phyloP scores from a whole-genome alignment of 92 coral and sea anemone genomes.

The Zoanthus sociatus region DNA sequence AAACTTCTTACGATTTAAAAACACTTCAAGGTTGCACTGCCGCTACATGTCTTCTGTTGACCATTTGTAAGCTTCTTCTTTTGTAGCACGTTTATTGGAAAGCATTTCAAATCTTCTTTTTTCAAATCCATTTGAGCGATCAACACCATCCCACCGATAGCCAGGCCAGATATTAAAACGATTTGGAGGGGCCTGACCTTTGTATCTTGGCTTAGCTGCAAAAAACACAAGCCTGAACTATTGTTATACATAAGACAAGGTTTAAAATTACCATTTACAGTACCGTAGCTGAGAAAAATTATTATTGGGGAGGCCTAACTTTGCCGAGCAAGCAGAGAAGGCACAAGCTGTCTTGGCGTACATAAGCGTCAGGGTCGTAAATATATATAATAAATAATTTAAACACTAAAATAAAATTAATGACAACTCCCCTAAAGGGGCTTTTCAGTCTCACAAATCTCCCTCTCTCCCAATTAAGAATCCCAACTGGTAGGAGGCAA shows the following conservation, averaged over 20 bases:
- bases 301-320: too few species aligned
- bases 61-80: slow-evolving; percentile 90
- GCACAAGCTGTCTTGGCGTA: too few species aligned
- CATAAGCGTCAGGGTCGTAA: too few species aligned
- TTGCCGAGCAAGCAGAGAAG: too few species aligned
- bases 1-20: too few species aligned
- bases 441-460: too few species aligned
- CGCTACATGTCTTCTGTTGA: slow-evolving; percentile 92
- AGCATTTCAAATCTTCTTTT: slow-evolving; percentile 93
- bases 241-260: not conserved
- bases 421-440: too few species aligned
- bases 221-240: not conserved
- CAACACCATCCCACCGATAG: slow-evolving; percentile 99
- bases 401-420: too few species aligned
- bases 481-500: too few species aligned
- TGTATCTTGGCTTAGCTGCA: slow-evolving; percentile 90
- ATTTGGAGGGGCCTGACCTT: slow-evolving; percentile 90
- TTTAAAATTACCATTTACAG: not conserved
- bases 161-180: slow-evolving; percentile 92
- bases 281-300: too few species aligned
- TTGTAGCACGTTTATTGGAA: slow-evolving; percentile 86
- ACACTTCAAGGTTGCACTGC: not conserved
- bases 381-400: too few species aligned
- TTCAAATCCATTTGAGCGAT: slow-evolving; percentile 97
- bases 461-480: too few species aligned